Evolutionary conservation across 2,113 vertebrate genomes (phyloP).

Genomic region (Mus musculus): GRCm39 chr9:79507501-79508000

Average conservation of each 20-base stretch:
- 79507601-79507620: conserved; percentile 72
- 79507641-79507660: conserved; percentile 70
- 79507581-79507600: conserved; percentile 74
- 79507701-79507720: conserved; percentile 68
- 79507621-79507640: conserved; percentile 53
- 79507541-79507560: conserved; percentile 71
- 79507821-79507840: conserved; percentile 74
- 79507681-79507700: conserved; percentile 76
- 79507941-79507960: conserved; percentile 85
- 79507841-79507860: conserved; percentile 82
- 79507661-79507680: conserved; percentile 61
- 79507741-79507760: conserved; percentile 80
- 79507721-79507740: conserved; percentile 83
- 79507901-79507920: conserved; percentile 88
- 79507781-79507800: conserved; percentile 83
- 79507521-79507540: conserved; percentile 78
- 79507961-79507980: conserved; percentile 94
- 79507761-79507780: conserved; percentile 84
- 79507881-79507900: conserved; percentile 79
- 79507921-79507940: conserved; percentile 86
- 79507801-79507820: conserved; percentile 85
- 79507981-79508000: conserved; percentile 94
- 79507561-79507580: conserved; percentile 70
- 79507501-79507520: conserved; percentile 73
- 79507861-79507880: conserved; percentile 86